These are phyloP conservation scores for Callyntrura guangdongensis DNA, from an alignment of 2,888 invertebrate genomes.

Conservation along the genomic window DNA sequence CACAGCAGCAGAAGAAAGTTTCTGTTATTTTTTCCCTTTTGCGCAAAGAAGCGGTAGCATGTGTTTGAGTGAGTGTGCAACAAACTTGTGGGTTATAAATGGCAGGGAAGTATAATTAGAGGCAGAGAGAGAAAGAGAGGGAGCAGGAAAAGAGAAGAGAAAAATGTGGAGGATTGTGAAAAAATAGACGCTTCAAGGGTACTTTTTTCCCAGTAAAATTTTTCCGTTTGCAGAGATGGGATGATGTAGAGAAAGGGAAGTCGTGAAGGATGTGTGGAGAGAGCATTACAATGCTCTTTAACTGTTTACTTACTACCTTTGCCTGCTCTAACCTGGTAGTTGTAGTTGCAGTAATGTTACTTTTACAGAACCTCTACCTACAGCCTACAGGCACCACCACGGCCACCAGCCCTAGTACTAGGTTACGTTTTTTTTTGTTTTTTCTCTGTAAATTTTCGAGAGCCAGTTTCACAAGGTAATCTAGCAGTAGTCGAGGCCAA, in stretches of 20 bases:
- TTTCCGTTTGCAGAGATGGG: constrained; percentile 11
- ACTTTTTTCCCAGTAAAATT: constrained; percentile 14
- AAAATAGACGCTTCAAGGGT: constrained; percentile 22
- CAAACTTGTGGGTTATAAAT: neutral
- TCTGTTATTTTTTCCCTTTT: neutral
- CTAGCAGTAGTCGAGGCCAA: neutral
- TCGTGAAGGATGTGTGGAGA: constrained; percentile 32
- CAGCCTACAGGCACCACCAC: neutral
- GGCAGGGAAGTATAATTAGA: neutral
- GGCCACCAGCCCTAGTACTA: neutral
- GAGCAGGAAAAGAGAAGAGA: constrained; percentile 1
- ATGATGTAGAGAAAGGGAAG: neutral
- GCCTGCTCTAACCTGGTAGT: neutral
- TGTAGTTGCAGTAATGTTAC: no score
- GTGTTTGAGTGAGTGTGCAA: no score
- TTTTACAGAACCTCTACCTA: neutral
- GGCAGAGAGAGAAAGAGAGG: neutral
- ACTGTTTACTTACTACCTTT: neutral
- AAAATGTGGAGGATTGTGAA: constrained; percentile 17
- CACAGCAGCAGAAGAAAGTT: neutral
- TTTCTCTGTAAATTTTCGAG: no score
- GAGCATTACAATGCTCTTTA: constrained; percentile 1
- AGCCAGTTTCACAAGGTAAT: no score
- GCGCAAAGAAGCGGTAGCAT: no score
- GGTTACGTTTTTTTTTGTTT: no score